A percentile compares a stretch with the other conserved stretches of the same genome.
Evolutionary conservation across 1,140 invertebrate species (phyloP).

Genomic region (Penaeus chinensis): DNA sequence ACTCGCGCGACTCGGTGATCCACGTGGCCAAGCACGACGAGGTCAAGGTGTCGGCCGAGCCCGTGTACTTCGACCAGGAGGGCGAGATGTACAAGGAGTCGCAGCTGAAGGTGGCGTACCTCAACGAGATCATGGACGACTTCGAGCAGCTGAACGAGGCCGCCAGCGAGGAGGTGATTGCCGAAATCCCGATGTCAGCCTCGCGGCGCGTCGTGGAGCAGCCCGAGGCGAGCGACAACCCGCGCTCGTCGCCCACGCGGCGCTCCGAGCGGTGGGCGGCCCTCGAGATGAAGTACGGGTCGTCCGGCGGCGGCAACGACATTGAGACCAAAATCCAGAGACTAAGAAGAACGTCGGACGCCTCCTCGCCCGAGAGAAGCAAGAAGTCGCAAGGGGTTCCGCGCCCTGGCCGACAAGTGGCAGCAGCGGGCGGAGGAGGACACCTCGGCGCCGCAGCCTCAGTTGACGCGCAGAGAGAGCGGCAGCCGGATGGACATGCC

Average conservation of each 20-base stretch:
- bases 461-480: slow-evolving; percentile 44
- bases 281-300: slow-evolving; percentile 61
- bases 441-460: slow-evolving; percentile 47
- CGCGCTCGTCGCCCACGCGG: background rate
- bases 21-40: slow-evolving; percentile 53
- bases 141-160: slow-evolving; percentile 55
- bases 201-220: slow-evolving; percentile 29
- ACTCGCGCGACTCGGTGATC: slow-evolving; percentile 59
- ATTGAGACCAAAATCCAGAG: slow-evolving; percentile 57
- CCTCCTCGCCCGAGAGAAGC: slow-evolving; percentile 33
- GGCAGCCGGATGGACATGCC: slow-evolving; percentile 32
- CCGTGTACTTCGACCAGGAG: slow-evolving; percentile 62
- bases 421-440: slow-evolving; percentile 66
- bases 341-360: slow-evolving; percentile 45
- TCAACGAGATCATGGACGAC: slow-evolving; percentile 62
- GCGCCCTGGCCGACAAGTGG: slow-evolving; percentile 69
- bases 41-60: slow-evolving; percentile 55
- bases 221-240: background rate
- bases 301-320: slow-evolving; percentile 23
- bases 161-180: slow-evolving; percentile 47
- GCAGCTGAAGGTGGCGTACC: slow-evolving; percentile 62
- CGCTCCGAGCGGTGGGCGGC: slow-evolving; percentile 51
- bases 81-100: slow-evolving; percentile 63
- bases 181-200: slow-evolving; percentile 46
- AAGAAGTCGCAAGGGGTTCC: slow-evolving; percentile 67